Base-by-base conservation (phyloP, 1,140 invertebrate genomes). In the Platyscapa corneri region DNA sequence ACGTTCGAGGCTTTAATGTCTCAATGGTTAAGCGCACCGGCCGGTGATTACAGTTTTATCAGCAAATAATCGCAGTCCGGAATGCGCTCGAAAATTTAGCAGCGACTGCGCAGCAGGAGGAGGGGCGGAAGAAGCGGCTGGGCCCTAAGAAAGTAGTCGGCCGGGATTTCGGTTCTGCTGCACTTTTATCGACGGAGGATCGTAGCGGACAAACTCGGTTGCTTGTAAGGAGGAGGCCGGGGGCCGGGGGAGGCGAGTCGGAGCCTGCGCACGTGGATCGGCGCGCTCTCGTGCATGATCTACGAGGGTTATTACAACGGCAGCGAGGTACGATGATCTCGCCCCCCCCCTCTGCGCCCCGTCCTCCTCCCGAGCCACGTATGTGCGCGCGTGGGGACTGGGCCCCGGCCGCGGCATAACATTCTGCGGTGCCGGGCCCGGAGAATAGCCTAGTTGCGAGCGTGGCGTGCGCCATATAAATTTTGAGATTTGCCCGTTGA, bases 271-370 rank as follows among this genome's bases (percentile, higher is more conserved):
- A 84, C 74, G 81, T 39, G 30, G 65, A 42, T 82, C 74, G 64
- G 20, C 39, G 18, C 27, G 18, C 30, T 56, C 53, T 16, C 60
- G 76, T 39, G 65, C 87, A 90, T 91, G 89, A 91, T 91, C 89
- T 90, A 91, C 89, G 89, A 82, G 84, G 88, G 87, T 90, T 91
- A 90, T 91, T 91, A 90, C 90, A 89, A 88, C 88, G 84, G 90
- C 90, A 91, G 88, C 86, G 86, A 89, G 86, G 64, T 88, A 89
- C 88, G 89, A 90, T 83, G 76, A 83, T 81, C 86, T 84, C 82
- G 87, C 84, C 72, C 37, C n/a, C 34, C 27, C 8, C 18, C 53
- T 60, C 8, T 14, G 39, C 49, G 49, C 2, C 49, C 49, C 16
- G 10, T 10, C 16, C 49, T 12, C 12, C 42, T 5, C 12, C 42